Evolutionary conservation across 1,140 invertebrate genomes (phyloP).

Genomic region (Gonioctena quinquepunctata): DNA sequence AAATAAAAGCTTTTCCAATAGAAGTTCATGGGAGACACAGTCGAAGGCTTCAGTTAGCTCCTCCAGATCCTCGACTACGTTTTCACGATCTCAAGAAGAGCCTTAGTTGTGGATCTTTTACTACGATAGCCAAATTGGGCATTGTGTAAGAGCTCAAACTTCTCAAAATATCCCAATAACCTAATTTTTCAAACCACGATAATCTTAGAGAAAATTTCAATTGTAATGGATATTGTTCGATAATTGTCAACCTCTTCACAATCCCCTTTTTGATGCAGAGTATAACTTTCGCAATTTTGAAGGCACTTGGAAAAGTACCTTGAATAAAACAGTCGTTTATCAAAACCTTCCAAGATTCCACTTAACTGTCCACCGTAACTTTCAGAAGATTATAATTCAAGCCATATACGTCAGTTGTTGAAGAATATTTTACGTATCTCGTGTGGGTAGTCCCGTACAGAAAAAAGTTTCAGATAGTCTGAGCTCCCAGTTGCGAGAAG

Average conservation of each 20-base stretch:
- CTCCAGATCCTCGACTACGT: no score
- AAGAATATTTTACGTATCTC: not conserved
- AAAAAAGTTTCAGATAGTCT: no score
- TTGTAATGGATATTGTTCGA: no score
- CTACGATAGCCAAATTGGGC: not conserved
- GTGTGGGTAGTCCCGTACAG: not conserved
- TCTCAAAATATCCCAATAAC: not conserved
- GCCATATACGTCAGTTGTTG: constrained; percentile 8
- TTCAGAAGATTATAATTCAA: not conserved
- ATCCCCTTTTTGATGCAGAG: no score
- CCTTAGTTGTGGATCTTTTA: constrained; percentile 5
- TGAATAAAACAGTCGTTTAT: constrained; percentile 4
- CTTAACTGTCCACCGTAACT: not conserved
- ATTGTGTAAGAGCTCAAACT: not conserved
- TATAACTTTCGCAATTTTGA: no score
- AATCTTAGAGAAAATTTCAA: not conserved
- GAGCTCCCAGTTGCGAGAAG: no score
- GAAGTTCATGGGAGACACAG: no score
- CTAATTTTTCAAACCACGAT: not conserved
- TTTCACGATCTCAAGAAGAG: no score
- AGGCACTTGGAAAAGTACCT: no score
- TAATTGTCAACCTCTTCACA: no score
- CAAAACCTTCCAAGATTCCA: not conserved
- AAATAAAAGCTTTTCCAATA: no score
- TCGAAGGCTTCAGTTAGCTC: no score